Evolutionary conservation across 2,797 vertebrate genomes (phyloP), one percentile per base, ranked within the genome.

Genomic region (Eulemur coronatus): DNA sequence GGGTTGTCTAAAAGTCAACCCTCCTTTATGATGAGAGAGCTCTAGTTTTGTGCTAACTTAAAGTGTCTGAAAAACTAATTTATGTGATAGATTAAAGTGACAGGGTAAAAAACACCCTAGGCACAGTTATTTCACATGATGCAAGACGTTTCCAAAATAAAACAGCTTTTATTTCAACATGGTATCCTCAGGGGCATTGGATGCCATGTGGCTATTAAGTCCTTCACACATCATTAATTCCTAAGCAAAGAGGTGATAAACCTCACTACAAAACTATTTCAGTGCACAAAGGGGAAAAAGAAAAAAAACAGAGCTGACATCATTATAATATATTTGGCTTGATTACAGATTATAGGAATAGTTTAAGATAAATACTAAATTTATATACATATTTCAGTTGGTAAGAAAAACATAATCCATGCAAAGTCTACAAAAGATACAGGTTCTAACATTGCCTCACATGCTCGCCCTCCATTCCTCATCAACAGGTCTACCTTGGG

Each of bases 191-290:
- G 46, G 86, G 96, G 95, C 48, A 84, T 4, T 22, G n/a, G 65
- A 70, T 81, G 63, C 61, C 46, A 41, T 91, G 86, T 93, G 73
- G 63, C 69, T 93, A 72, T 96, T 97, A 96, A 96, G 67, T 73
- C 84, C 89, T 97, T 96, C 94, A 97, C 94, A 84, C 91, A 84
- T 87, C 89, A 95, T 93, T 97, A 89, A 94, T 94, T 96, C n/a
- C 38, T 46, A 80, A 73, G 92, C 89, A 93, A 84, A 43, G 88
- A 93, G 35, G 84, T 89, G 85, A 96, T 97, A 95, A 94, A 94
- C 93, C 35, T 87, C 61, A 86, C 38, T 30, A 69, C 30, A 84
- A 86, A 94, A 57, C 41, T 61, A 76, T 84, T 96, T 94, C 79
- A 84, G 9, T 30, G 63, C 24, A 78, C 15, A 28, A 8, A 55